A percentile compares a stretch with the other conserved stretches of the same genome.
phyloP scores from a whole-genome alignment of 1,140 invertebrate genomes.

The Calliopsis andreniformis region DNA sequence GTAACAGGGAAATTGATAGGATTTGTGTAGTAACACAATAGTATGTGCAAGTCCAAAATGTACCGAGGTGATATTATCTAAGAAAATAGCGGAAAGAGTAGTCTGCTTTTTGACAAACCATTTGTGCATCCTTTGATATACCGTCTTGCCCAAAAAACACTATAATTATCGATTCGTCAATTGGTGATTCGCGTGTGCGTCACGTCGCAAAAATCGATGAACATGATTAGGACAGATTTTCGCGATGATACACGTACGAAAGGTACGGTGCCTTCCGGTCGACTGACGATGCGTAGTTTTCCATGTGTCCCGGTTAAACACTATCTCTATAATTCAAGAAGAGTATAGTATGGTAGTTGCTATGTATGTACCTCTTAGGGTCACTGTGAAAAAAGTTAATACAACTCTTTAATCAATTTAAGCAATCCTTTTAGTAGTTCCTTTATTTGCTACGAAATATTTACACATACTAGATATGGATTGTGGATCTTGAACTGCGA shows the following conservation, averaged over 20 bases:
- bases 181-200: neutral
- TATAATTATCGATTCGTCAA: neutral
- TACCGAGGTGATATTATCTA: too few relatives aligned
- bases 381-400: conserved; percentile 9
- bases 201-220: neutral
- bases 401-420: conserved; percentile 2
- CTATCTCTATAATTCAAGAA: conserved; percentile 69
- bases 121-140: neutral
- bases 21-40: too few relatives aligned
- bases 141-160: neutral
- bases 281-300: conserved; percentile 68
- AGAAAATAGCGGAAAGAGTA: neutral
- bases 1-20: too few relatives aligned
- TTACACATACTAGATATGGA: neutral
- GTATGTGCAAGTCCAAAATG: too few relatives aligned
- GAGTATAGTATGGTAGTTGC: conserved; percentile 51
- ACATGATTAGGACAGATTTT: neutral
- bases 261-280: conserved; percentile 50
- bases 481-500: too few relatives aligned
- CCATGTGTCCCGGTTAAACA: conserved; percentile 66
- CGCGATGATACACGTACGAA: conserved; percentile 44
- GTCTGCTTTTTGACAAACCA: neutral
- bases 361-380: neutral
- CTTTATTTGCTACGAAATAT: conserved; percentile 2
- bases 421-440: too few relatives aligned